Percentiles rank a stretch among this genome's conserved stretches.
These are phyloP conservation scores for Microtus ochrogaster DNA, from an alignment of 2,113 vertebrate genomes.

Conservation along the genomic window DNA sequence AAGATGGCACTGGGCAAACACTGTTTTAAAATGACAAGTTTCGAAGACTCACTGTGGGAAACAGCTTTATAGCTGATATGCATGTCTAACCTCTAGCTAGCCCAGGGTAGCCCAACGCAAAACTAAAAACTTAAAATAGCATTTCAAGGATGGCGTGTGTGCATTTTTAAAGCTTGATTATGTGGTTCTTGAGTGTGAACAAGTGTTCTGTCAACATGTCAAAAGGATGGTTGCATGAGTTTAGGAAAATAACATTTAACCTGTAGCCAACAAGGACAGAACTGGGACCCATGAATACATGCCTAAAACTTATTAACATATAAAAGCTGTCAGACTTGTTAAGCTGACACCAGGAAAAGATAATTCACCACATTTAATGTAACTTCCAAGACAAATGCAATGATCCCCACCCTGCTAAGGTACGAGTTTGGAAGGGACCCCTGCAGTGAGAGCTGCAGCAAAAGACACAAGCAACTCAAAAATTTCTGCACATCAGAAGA, in stretches of 20 bases:
- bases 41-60: background rate
- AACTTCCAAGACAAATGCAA: background rate
- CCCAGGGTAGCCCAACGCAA: background rate
- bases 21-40: background rate
- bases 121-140: background rate
- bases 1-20: background rate
- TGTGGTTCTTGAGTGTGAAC: background rate
- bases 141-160: background rate
- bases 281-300: background rate
- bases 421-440: background rate
- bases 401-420: no score
- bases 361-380: background rate
- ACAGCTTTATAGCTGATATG: background rate
- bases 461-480: background rate
- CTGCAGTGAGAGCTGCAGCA: background rate
- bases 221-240: background rate
- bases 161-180: background rate
- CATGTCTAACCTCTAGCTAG: no score
- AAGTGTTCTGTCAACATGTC: background rate
- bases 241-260: background rate
- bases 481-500: accelerated
- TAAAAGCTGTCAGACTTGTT: background rate
- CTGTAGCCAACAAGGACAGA: background rate
- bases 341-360: background rate
- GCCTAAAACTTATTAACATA: background rate